Evolutionary conservation across 1,140 invertebrate genomes (phyloP), one percentile per base, ranked within the genome.

Genomic region (Ips typographus): DNA sequence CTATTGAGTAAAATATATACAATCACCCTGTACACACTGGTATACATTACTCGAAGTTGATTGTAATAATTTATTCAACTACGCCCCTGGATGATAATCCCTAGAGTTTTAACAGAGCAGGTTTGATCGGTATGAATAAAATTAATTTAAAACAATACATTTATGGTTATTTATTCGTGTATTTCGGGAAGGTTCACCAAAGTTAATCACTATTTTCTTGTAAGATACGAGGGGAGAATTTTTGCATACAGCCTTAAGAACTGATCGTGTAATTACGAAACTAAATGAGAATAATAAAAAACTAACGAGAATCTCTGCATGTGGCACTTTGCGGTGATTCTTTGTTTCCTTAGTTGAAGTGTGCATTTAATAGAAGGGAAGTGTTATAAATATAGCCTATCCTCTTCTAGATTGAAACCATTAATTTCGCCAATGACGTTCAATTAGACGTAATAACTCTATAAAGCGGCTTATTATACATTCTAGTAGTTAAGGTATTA

Each of bases 101-200:
- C 8, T 59, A 59, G 57, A 42, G 57, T 8, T 42, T 36, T 59
- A 42, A 56, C 53, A 44, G 42, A 47, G 42, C 65, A 38, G 37
- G 67, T 6, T 39, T 59, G 61, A 70, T 51, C 55, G 57, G 64
- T 70, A 70, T 70, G 68, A 70, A 70, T 70, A 70, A 70, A 70
- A 70, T 70, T 70, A 70, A 70, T 70, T 70, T 56, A 65, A 70
- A 70, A 70, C 68, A 70, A 70, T 64, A 65, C 55, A 43, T 64
- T 65, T 65, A 64, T 70, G 68, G 61, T 70, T 70, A 70, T 70
- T 64, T 70, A 70, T 69, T 69, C 67, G 67, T 68, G 65, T 68
- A 7, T 68, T 51, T 60, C 51, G 56, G 65, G 37, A 60, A 61
- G 51, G 64, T 64, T 64, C 39, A 51, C 49, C 22, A 38, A 42